Conservation (phyloP, 1,140 invertebrate genomes). For the Drosophila albomicans region DNA sequence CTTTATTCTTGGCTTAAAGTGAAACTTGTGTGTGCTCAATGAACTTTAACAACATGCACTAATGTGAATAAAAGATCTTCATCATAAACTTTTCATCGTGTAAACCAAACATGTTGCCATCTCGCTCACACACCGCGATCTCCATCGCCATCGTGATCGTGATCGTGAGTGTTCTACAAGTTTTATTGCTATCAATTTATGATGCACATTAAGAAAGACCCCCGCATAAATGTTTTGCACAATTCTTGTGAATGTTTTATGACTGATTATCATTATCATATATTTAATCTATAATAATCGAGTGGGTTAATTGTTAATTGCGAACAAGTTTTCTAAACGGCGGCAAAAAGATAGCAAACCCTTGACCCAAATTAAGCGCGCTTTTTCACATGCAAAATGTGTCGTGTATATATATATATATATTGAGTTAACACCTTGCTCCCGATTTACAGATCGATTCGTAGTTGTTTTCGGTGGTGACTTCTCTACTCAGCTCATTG, state of each 20-base stretch:
- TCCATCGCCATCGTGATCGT: too few species aligned
- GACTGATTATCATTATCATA: conserved; percentile 12
- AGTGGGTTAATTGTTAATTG: conserved; percentile 11
- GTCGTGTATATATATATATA: background rate
- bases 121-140: background rate
- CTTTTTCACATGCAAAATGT: conserved; percentile 11
- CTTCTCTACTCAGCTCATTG: conserved; percentile 1
- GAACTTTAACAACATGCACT: too few species aligned
- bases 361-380: background rate
- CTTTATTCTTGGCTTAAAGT: too few species aligned
- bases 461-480: background rate
- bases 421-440: conserved; percentile 10
- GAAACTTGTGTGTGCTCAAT: too few species aligned
- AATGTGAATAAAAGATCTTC: too few species aligned
- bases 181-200: conserved; percentile 21
- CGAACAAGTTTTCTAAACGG: conserved; percentile 1
- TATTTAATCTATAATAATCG: conserved; percentile 1
- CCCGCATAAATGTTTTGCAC: conserved; percentile 8
- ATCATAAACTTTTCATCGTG: background rate
- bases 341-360: background rate
- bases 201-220: conserved; percentile 8
- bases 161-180: conserved; percentile 11
- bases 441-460: background rate
- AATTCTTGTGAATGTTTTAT: conserved; percentile 5
- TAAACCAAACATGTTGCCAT: background rate